Conservation (phyloP, 1,140 invertebrate species). For the Euglossa dilemma region DNA sequence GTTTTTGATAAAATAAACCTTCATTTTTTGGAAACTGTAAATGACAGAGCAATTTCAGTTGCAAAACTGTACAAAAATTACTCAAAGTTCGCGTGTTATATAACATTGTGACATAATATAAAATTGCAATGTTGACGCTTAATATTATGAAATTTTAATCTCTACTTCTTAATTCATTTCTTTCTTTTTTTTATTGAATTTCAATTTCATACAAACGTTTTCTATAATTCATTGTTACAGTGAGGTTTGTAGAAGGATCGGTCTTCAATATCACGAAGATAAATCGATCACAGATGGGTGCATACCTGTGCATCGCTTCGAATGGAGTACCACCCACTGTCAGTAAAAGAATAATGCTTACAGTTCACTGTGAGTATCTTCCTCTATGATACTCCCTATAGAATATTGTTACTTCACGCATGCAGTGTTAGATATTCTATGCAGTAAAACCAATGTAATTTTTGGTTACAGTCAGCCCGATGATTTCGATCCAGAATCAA, state of each 20-base stretch:
- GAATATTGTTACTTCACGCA: not conserved
- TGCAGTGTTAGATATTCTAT: not conserved
- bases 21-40: no score
- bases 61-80: no score
- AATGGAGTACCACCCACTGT: slow-evolving; percentile 94
- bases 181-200: no score
- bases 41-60: no score
- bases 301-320: slow-evolving; percentile 93
- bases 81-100: no score
- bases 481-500: slow-evolving; percentile 93
- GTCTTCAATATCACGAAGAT: slow-evolving; percentile 91
- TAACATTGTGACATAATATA: no score
- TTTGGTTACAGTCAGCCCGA: slow-evolving; percentile 87
- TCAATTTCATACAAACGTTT: no score
- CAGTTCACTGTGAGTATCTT: slow-evolving; percentile 91
- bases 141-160: no score
- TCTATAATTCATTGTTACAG: slow-evolving; percentile 78
- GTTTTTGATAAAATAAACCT: no score
- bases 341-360: slow-evolving; percentile 93
- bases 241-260: slow-evolving; percentile 86
- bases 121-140: no score
- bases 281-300: slow-evolving; percentile 94
- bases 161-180: no score
- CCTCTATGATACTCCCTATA: not conserved
- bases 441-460: not conserved